Evolutionary conservation across 2,888 invertebrate genomes (phyloP), one percentile per base, ranked within the genome.

Genomic region (Brenthis daphne): DNA sequence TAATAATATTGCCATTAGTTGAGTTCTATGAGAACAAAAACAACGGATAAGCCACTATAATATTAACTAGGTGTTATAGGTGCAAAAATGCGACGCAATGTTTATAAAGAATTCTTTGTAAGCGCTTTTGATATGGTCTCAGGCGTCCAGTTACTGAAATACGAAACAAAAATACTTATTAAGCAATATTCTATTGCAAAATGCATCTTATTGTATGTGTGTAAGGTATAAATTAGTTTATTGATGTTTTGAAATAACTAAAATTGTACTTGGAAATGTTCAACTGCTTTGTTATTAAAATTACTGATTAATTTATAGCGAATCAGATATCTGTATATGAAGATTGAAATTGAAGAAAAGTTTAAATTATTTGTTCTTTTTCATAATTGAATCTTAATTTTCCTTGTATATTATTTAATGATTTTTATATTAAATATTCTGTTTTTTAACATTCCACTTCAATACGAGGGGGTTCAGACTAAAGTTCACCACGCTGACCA

Each of bases 91-190:
- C 43, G 6, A 16, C 33, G 54, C 20, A 24, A 24, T 4, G 20
- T 37, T n/a, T 60, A 48, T 48, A 50, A 61, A 33, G 55, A 55
- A 60, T 16, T 60, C 55, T 67, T 66, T 50, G 60, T 60, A 55
- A 60, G 66, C 66, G 12, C 47, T 60, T 33, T 55, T 55, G 60
- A 33, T 58, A 65, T 11, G 20, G 54, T 61, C 55, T 50, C 67
- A 37, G 55, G 67, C 33, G 55, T 60, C 58, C 50, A 20, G 47
- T 55, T 47, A 48, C 50, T 33, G 50, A 61, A 48, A 60, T 61
- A 48, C 14, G 33, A 61, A 50, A 48, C 53, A 37, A 51, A 29
- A 48, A 24, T 4, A 29, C 14, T 12, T 53, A 16, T 51, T 53
- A 6, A 51, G 12, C 20, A 16, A 6, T 37, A 47, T 50, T 47